Percentiles rank a stretch among this genome's conserved stretches.
These are phyloP conservation scores for Junco hyemalis DNA, from an alignment of 2,113 vertebrate species.

Conservation along the genomic window DNA sequence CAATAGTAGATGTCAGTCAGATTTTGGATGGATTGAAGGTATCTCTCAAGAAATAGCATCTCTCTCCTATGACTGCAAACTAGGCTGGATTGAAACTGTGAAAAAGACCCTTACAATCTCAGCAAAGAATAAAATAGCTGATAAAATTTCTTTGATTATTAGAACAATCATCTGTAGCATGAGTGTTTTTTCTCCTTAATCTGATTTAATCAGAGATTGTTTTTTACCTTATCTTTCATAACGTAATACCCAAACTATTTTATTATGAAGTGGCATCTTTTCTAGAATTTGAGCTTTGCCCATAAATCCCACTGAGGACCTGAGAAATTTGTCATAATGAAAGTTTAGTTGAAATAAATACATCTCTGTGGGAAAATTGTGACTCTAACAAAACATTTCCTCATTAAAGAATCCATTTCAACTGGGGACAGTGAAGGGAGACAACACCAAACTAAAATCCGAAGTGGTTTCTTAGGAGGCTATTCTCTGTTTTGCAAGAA, in stretches of 20 bases:
- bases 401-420: not conserved
- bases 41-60: not conserved
- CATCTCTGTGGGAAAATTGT: not conserved
- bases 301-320: not conserved
- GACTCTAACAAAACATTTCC: not conserved
- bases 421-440: not conserved
- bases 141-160: not conserved
- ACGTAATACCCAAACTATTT: not conserved
- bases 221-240: not conserved
- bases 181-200: not conserved
- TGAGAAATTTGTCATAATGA: not conserved
- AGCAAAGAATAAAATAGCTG: not conserved
- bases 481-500: not conserved
- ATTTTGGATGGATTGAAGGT: not conserved
- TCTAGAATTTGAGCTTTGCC: not conserved
- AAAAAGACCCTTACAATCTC: not conserved
- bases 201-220: not conserved
- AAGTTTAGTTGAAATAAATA: not conserved
- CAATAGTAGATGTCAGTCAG: not conserved
- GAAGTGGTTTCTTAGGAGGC: not conserved
- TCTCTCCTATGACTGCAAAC: not conserved
- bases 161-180: not conserved
- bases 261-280: not conserved
- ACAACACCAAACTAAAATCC: not conserved
- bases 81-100: not conserved